Evolutionary conservation across 2,888 invertebrate species (phyloP).

Genomic region (Scaptodrosophila latifasciaeformis): DNA sequence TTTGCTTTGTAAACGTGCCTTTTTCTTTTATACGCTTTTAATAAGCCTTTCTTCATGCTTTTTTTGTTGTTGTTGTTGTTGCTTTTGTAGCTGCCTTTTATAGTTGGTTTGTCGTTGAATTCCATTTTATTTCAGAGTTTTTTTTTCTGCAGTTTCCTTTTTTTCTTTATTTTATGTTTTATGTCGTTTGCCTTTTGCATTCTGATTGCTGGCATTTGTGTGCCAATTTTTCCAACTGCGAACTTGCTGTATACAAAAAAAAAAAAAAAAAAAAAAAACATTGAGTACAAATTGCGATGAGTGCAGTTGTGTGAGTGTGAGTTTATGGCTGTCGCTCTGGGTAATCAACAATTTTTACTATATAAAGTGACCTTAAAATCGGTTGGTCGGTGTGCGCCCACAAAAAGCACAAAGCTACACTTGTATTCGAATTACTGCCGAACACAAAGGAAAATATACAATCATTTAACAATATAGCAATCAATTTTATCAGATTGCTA

Average conservation of each 20-base stretch:
- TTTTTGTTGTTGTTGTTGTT: slow-evolving; percentile 22
- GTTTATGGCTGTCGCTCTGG: background rate
- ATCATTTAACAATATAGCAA: too few relatives aligned
- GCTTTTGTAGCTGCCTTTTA: slow-evolving; percentile 39
- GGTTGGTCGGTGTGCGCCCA: too few relatives aligned
- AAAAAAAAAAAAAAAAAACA: slow-evolving; percentile 37
- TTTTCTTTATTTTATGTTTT: too few relatives aligned
- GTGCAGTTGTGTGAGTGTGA: background rate
- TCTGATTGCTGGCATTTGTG: slow-evolving; percentile 53
- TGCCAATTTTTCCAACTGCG: slow-evolving; percentile 22
- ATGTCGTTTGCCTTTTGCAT: slow-evolving; percentile 30
- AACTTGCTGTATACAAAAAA: too few relatives aligned
- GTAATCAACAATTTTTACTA: slow-evolving; percentile 15
- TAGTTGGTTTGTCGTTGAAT: too few relatives aligned
- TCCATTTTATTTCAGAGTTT: too few relatives aligned
- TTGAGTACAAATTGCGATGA: slow-evolving; percentile 23
- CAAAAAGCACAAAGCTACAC: too few relatives aligned
- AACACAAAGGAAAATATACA: too few relatives aligned
- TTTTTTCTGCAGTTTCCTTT: too few relatives aligned
- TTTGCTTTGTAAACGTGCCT: slow-evolving; percentile 59
- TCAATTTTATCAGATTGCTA: too few relatives aligned
- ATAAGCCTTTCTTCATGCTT: slow-evolving; percentile 61
- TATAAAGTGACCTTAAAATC: too few relatives aligned
- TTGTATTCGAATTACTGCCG: too few relatives aligned
- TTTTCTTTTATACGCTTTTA: slow-evolving; percentile 64